phyloP scores from a whole-genome alignment of 2,113 vertebrate genomes.

The Crotalus viridis region DNA sequence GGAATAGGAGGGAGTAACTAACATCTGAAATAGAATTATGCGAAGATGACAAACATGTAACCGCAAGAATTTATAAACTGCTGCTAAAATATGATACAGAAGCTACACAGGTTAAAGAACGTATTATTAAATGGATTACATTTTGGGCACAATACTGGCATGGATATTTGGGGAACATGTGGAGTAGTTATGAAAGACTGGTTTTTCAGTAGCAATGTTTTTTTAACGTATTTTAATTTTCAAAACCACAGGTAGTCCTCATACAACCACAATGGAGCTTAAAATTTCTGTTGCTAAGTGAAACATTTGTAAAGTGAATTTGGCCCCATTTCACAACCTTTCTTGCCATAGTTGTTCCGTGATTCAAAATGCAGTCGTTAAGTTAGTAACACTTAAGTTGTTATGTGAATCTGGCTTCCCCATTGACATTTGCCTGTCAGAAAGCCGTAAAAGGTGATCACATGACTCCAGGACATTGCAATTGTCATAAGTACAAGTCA shows the following conservation, averaged over 20 bases:
- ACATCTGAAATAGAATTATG: not conserved
- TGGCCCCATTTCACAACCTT: too few species aligned
- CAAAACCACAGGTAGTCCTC: not conserved
- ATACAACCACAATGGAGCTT: not conserved
- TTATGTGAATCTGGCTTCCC: too few species aligned
- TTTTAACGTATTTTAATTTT: not conserved
- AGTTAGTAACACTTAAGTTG: too few species aligned
- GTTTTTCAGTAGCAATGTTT: not conserved
- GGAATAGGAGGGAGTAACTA: not conserved
- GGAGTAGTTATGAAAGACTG: not conserved
- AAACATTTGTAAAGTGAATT: not conserved
- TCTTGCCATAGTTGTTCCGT: too few species aligned
- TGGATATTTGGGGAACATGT: not conserved
- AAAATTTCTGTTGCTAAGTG: not conserved
- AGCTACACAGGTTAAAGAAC: not conserved
- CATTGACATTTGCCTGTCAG: too few species aligned
- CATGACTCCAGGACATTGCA: too few species aligned
- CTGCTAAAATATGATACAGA: not conserved
- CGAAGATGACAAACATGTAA: not conserved
- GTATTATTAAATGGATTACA: not conserved
- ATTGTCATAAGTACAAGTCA: too few species aligned
- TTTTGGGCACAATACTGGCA: not conserved
- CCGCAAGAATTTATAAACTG: not conserved
- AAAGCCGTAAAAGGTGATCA: too few species aligned
- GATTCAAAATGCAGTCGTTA: too few species aligned